Conservation (phyloP, 2,888 invertebrate species). For the Netelia virgata region DNA sequence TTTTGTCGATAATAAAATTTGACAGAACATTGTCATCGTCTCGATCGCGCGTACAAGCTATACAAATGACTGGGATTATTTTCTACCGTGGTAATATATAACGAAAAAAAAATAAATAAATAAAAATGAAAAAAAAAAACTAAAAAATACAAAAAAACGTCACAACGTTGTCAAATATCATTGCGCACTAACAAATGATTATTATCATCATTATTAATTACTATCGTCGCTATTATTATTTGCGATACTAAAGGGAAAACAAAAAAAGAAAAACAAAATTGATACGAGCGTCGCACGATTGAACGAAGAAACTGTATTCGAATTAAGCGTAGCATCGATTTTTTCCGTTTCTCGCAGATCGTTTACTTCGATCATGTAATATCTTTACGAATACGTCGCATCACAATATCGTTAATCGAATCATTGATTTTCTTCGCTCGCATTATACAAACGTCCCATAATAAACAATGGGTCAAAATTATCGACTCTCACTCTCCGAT, state of each 20-base stretch:
- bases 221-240: no score
- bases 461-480: conserved; percentile 15
- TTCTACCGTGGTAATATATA: conserved; percentile 16
- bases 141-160: conserved; percentile 1
- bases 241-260: no score
- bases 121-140: no score
- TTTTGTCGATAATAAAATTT: conserved; percentile 6
- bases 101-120: not conserved
- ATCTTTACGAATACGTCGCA: conserved; percentile 2
- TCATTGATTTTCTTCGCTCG: conserved; percentile 18
- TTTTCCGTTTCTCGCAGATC: conserved; percentile 41
- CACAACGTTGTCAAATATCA: conserved; percentile 24
- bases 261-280: not conserved
- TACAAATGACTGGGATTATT: conserved; percentile 39
- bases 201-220: not conserved
- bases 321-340: conserved; percentile 25
- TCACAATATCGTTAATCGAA: conserved; percentile 27
- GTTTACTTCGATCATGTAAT: conserved; percentile 32
- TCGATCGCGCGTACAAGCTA: conserved; percentile 34
- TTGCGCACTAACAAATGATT: conserved; percentile 21
- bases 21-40: conserved; percentile 14
- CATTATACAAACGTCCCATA: conserved; percentile 8
- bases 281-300: conserved; percentile 5
- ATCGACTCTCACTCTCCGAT: conserved; percentile 7
- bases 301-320: not conserved